Conservation (phyloP, 2,797 vertebrate species). For the Oceanodroma leucorhoa region DNA sequence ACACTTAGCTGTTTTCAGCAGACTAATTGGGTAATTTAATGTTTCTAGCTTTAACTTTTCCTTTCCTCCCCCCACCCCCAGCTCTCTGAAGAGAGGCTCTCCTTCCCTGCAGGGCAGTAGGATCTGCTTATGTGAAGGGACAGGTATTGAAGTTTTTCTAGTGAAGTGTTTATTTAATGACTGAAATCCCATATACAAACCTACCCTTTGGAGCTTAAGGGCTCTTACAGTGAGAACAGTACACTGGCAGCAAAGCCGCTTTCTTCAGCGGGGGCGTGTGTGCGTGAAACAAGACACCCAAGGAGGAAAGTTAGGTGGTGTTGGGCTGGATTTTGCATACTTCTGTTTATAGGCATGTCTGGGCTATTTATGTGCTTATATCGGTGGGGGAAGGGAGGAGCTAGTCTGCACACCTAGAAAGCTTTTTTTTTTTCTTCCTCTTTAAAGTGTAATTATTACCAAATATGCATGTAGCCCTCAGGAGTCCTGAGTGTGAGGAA, state of each 20-base stretch:
- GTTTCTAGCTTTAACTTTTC: background rate
- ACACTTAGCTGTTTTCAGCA: background rate
- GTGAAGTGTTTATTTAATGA: slow-evolving; percentile 48
- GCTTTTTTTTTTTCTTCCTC: background rate
- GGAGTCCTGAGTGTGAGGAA: background rate
- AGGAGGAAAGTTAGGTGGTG: background rate
- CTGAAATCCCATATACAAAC: slow-evolving; percentile 20
- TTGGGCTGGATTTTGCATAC: slow-evolving; percentile 36
- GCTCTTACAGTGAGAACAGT: background rate
- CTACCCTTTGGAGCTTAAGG: slow-evolving; percentile 21
- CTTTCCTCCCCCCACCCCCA: background rate
- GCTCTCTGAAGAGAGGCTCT: background rate
- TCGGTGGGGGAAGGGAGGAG: background rate
- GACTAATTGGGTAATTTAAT: background rate
- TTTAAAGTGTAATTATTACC: background rate
- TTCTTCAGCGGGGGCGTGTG: background rate
- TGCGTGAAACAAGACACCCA: slow-evolving; percentile 22
- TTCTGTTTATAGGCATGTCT: slow-evolving; percentile 46
- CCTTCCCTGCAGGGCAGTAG: slow-evolving; percentile 15
- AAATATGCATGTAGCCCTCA: background rate
- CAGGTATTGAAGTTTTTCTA: slow-evolving; percentile 15
- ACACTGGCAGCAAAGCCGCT: background rate
- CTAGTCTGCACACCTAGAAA: background rate
- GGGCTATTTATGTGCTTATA: slow-evolving; percentile 39
- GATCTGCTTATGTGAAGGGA: slow-evolving; percentile 20